Evolutionary conservation across 1,140 invertebrate species (phyloP).

Genomic region (Temnothorax curvispinosus): DNA sequence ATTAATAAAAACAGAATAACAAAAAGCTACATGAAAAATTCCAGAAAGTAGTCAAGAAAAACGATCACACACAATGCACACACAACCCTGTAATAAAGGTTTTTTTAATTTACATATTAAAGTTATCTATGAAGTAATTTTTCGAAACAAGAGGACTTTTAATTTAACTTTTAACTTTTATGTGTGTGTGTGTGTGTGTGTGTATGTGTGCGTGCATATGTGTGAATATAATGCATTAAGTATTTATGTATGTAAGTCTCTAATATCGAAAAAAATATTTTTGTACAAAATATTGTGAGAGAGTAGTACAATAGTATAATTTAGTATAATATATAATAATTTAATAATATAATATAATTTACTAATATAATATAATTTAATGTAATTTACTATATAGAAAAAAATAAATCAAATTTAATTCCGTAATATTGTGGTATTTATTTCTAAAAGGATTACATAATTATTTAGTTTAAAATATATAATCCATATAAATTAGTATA

Average conservation of each 20-base stretch:
- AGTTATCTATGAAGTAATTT: not conserved
- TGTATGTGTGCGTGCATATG: too few relatives aligned
- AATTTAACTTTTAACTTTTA: too few relatives aligned
- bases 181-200: too few relatives aligned
- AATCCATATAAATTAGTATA: not conserved
- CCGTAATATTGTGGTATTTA: not conserved
- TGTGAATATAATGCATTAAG: too few relatives aligned
- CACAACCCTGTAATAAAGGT: not conserved
- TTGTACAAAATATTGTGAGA: not conserved
- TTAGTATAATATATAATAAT: not conserved
- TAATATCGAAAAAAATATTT: not conserved
- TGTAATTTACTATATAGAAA: not conserved
- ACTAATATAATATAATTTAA: too few relatives aligned
- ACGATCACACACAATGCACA: too few relatives aligned
- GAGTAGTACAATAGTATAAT: not conserved
- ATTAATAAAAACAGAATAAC: not conserved
- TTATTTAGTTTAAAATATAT: not conserved
- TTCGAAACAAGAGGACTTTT: not conserved
- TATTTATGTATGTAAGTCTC: too few relatives aligned
- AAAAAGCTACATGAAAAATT: not conserved
- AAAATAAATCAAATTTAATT: not conserved
- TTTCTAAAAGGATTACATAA: not conserved
- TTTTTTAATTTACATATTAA: not conserved
- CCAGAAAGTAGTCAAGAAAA: not conserved
- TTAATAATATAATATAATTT: too few relatives aligned